phyloP scores from a whole-genome alignment of 1,140 invertebrate species.

The Antheraea pernyi region DNA sequence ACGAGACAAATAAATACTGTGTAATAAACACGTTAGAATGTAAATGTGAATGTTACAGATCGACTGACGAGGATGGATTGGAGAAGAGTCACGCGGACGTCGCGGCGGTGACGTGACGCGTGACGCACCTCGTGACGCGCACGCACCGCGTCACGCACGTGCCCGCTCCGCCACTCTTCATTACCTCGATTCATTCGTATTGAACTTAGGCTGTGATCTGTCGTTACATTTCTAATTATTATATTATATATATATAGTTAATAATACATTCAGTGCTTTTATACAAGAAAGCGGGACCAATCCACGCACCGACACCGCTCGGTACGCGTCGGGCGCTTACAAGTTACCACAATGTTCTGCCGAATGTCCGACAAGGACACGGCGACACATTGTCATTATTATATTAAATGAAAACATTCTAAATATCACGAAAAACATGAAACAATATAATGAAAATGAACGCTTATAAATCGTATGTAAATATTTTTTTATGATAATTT shows the following conservation, averaged over 20 bases:
- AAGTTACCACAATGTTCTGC: not conserved
- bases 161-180: slow-evolving; percentile 26
- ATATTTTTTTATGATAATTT: too few species aligned
- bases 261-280: slow-evolving; percentile 50
- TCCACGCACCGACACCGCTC: not conserved
- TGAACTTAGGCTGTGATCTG: slow-evolving; percentile 72
- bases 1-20: too few species aligned
- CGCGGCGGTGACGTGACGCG: slow-evolving; percentile 66
- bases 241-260: slow-evolving; percentile 51
- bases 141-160: slow-evolving; percentile 18
- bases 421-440: not conserved
- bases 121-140: slow-evolving; percentile 32
- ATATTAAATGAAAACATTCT: not conserved
- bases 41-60: slow-evolving; percentile 29
- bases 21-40: not conserved
- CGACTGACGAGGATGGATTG: slow-evolving; percentile 70
- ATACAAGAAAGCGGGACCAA: slow-evolving; percentile 65
- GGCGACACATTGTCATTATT: slow-evolving; percentile 5
- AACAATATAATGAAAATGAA: too few species aligned
- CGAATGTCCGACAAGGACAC: not conserved
- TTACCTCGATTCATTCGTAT: slow-evolving; percentile 9
- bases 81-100: slow-evolving; percentile 55
- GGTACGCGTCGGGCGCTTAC: not conserved
- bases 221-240: slow-evolving; percentile 26
- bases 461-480: too few species aligned